Conservation (phyloP, 2,113 vertebrate genomes). For the Oenanthe melanoleuca region DNA sequence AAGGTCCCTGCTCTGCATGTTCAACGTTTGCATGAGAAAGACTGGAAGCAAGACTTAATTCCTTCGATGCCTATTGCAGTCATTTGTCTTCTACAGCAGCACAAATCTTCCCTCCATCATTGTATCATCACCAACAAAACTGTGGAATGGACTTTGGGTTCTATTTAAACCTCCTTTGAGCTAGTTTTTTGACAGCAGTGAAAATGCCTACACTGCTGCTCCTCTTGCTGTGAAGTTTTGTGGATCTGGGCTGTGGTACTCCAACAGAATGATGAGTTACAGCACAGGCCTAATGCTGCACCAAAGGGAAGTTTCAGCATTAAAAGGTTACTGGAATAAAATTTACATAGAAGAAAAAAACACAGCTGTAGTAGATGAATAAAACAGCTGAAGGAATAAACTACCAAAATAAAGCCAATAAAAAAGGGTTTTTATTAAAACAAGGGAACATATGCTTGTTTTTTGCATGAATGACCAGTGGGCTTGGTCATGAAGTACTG, state of each 20-base stretch:
- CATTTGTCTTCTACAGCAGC: background rate
- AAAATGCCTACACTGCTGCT: background rate
- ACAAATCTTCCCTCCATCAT: background rate
- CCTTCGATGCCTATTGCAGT: background rate
- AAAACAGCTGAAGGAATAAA: background rate
- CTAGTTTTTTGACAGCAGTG: background rate
- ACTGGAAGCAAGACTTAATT: background rate
- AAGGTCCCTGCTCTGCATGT: background rate
- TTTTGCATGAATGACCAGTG: slow-evolving; percentile 2
- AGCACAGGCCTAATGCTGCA: background rate
- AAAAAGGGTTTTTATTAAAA: slow-evolving; percentile 28
- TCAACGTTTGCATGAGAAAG: background rate
- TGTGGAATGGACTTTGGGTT: background rate
- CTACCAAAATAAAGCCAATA: slow-evolving; percentile 23
- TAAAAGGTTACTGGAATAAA: background rate
- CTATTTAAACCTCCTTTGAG: background rate
- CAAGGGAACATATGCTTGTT: background rate
- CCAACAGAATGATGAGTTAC: background rate
- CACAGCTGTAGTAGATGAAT: background rate
- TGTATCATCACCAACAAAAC: background rate
- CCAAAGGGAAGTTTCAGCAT: background rate
- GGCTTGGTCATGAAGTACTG: background rate
- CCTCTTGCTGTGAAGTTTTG: background rate
- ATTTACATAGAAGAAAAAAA: background rate
- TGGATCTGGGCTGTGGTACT: background rate